Evolutionary conservation across 2,797 vertebrate genomes (phyloP).

Genomic region (Cyprinodon diabolis): DNA sequence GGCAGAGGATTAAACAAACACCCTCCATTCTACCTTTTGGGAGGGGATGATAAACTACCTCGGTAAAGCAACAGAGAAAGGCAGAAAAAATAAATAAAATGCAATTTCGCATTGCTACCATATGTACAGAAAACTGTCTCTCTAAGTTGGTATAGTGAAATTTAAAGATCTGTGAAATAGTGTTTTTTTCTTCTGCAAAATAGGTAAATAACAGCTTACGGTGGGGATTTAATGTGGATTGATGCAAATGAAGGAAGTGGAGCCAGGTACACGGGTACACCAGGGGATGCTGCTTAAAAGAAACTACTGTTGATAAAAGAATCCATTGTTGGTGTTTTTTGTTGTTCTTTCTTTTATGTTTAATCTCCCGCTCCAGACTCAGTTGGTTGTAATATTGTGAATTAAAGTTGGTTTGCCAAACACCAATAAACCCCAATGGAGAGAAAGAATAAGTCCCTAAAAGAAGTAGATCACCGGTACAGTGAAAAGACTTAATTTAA

Average conservation of each 20-base stretch:
- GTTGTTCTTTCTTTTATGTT: background rate
- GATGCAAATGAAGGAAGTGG: background rate
- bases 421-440: background rate
- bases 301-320: background rate
- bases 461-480: background rate
- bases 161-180: conserved; percentile 40
- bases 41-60: conserved; percentile 59
- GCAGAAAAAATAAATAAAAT: conserved; percentile 56
- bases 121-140: conserved; percentile 23
- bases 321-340: background rate
- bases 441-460: background rate
- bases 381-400: background rate
- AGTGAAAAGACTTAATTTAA: background rate
- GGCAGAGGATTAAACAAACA: conserved; percentile 71
- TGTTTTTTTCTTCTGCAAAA: conserved; percentile 2
- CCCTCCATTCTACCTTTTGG: conserved; percentile 57
- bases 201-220: background rate
- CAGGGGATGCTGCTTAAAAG: background rate
- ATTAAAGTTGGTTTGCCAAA: background rate
- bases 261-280: background rate
- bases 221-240: background rate
- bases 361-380: background rate
- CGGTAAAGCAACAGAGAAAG: conserved; percentile 48
- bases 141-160: conserved; percentile 12
- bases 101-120: conserved; percentile 34